phyloP scores from a whole-genome alignment of 1,140 invertebrate species.

The Eueides isabella region DNA sequence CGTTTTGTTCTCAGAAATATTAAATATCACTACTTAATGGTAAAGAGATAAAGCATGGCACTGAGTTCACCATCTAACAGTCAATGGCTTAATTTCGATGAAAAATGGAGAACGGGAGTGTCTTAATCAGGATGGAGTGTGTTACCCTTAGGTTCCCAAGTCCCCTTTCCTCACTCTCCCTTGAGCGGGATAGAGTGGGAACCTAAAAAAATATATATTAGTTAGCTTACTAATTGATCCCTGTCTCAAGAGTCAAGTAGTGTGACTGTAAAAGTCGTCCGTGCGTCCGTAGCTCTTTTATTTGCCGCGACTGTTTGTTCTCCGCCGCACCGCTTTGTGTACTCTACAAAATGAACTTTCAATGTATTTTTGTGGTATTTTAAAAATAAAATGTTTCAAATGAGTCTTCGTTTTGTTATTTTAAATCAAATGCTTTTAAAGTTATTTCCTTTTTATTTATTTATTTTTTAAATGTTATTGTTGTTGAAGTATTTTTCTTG shows the following conservation, averaged over 20 bases:
- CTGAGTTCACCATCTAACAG: no score
- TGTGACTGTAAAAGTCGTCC: constrained; percentile 16
- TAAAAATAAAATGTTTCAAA: constrained; percentile 46
- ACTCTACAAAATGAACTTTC: constrained; percentile 29
- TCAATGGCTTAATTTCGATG: no score
- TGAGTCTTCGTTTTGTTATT: background rate
- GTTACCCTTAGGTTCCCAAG: no score
- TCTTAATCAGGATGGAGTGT: no score
- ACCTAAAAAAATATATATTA: background rate
- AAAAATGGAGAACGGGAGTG: no score
- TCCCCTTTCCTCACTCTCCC: no score
- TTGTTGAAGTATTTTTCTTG: no score
- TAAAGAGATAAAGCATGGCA: no score
- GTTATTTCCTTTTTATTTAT: background rate
- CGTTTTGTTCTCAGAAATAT: no score
- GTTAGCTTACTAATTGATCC: background rate
- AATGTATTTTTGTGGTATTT: constrained; percentile 35
- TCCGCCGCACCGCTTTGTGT: constrained; percentile 15
- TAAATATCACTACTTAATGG: no score
- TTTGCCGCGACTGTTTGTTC: constrained; percentile 26
- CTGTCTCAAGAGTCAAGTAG: background rate
- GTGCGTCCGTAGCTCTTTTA: constrained; percentile 2
- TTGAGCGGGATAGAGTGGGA: no score
- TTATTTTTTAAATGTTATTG: no score
- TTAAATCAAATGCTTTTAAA: background rate